These are phyloP conservation scores for Mimachlamys varia DNA, from an alignment of 2,888 invertebrate species.

Conservation along the genomic window DNA sequence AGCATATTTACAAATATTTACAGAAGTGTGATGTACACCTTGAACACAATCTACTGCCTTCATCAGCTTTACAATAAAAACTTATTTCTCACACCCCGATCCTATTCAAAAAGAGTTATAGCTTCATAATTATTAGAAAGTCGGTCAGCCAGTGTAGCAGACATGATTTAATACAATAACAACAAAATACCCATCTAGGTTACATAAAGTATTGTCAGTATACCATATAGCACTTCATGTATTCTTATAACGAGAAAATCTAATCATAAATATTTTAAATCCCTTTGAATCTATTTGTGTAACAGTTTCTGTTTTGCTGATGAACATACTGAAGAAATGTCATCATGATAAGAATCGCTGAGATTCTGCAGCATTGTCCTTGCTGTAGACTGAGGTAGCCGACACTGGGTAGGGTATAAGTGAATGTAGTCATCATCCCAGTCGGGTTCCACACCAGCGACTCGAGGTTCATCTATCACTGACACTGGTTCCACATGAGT, in stretches of 20 bases:
- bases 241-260: too few species aligned
- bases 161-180: background rate
- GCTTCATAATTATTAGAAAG: conserved; percentile 4
- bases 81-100: background rate
- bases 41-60: background rate
- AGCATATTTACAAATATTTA: background rate
- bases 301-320: background rate
- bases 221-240: background rate
- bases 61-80: background rate
- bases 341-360: background rate
- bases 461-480: background rate
- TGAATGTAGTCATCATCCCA: background rate
- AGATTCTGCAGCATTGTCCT: background rate
- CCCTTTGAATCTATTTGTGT: too few species aligned
- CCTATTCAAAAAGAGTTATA: background rate
- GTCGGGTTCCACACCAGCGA: background rate
- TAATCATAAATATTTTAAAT: too few species aligned
- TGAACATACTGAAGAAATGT: background rate
- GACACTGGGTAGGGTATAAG: background rate
- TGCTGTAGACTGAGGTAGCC: too few species aligned
- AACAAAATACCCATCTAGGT: background rate
- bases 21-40: background rate
- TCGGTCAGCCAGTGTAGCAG: conserved; percentile 13
- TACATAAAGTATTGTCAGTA: background rate
- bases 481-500: background rate